Percentiles rank a stretch among this genome's conserved stretches.
These are phyloP conservation scores for Drosophila subpulchrella DNA, from an alignment of 1,140 invertebrate species.

Conservation along the genomic window DNA sequence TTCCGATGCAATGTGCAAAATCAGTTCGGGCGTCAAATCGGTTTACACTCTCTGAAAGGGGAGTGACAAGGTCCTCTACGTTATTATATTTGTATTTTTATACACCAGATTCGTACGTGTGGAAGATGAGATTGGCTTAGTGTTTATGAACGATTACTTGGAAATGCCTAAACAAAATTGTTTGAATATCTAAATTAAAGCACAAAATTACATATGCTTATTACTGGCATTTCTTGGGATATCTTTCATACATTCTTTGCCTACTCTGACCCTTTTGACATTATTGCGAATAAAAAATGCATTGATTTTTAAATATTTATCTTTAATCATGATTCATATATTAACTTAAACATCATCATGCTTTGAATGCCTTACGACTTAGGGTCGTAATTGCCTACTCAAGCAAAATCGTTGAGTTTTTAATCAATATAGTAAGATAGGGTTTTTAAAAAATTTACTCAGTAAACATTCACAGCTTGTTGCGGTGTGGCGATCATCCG, in stretches of 20 bases:
- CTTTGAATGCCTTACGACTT: conserved; percentile 33
- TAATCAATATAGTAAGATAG: conserved; percentile 41
- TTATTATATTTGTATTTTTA: conserved; percentile 30
- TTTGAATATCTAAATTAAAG: conserved; percentile 27
- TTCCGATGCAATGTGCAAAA: conserved; percentile 92
- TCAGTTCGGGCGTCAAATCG: conserved; percentile 61
- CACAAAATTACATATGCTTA: conserved; percentile 4
- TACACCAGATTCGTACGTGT: conserved; percentile 40
- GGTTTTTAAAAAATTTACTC: conserved; percentile 72
- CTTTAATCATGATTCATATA: conserved; percentile 46
- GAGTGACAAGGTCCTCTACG: conserved; percentile 1
- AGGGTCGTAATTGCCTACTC: conserved; percentile 36
- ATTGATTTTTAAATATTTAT: conserved; percentile 17
- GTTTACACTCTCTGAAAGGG: conserved; percentile 58
- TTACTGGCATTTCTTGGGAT: conserved; percentile 1
- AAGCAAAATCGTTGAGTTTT: conserved; percentile 53
- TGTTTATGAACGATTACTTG: conserved; percentile 2
- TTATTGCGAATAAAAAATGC: not conserved
- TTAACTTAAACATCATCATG: conserved; percentile 58
- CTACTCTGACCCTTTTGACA: not conserved
- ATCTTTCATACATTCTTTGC: not conserved
- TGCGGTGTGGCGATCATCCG: conserved; percentile 64
- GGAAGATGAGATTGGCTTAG: conserved; percentile 26
- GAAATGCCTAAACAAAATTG: conserved; percentile 22
- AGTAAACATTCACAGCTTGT: conserved; percentile 82